A percentile compares a stretch with the other conserved stretches of the same genome.
phyloP scores from a whole-genome alignment of 2,888 invertebrate species.

The Lapara coniferarum region DNA sequence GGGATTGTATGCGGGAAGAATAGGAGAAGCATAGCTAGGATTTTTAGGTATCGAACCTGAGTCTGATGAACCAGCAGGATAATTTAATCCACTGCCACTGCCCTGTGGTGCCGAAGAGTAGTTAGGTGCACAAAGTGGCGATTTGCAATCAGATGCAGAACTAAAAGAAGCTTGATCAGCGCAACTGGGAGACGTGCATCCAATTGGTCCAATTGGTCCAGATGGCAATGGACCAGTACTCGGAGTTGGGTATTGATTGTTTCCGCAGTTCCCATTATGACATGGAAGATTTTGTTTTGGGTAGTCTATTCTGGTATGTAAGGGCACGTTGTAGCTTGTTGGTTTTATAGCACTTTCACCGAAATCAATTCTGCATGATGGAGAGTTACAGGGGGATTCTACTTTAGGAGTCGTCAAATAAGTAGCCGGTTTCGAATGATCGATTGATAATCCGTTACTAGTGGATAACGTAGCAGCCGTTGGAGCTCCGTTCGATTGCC shows the following conservation, averaged over 20 bases:
- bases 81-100: constrained; percentile 1
- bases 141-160: constrained; percentile 16
- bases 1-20: background rate
- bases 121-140: constrained; percentile 7
- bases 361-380: constrained; percentile 32
- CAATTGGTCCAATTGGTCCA: constrained; percentile 25
- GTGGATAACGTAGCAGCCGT: constrained; percentile 34
- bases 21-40: background rate
- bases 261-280: constrained; percentile 25
- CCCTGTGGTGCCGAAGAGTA: background rate
- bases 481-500: constrained; percentile 32
- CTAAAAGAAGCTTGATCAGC: constrained; percentile 25
- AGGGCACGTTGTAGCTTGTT: constrained; percentile 30
- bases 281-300: constrained; percentile 29
- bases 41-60: background rate
- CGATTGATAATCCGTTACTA: constrained; percentile 33
- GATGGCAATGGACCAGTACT: constrained; percentile 4
- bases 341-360: constrained; percentile 12
- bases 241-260: background rate
- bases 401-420: constrained; percentile 61
- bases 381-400: constrained; percentile 43
- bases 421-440: constrained; percentile 50
- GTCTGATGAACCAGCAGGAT: background rate
- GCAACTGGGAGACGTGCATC: constrained; percentile 37
- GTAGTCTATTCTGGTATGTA: constrained; percentile 28